phyloP scores from a whole-genome alignment of 2,113 vertebrate genomes.

The Microtus pennsylvanicus region DNA sequence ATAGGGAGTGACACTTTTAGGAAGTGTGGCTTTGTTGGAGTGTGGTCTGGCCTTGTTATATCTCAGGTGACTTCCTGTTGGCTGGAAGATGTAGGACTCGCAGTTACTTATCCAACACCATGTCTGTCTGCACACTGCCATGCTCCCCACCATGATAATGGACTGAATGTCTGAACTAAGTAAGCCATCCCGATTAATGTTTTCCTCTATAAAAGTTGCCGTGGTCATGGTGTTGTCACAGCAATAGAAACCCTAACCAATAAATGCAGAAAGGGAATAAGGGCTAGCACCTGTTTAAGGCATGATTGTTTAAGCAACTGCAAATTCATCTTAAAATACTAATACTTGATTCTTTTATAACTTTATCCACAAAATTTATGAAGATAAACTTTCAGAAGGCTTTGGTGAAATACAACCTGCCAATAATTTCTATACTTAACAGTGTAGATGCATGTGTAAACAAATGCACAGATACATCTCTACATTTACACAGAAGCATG shows the following conservation, averaged over 20 bases:
- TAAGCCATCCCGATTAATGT: not conserved
- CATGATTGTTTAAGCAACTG: not conserved
- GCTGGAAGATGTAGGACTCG: not conserved
- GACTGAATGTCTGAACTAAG: not conserved
- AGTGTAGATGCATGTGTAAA: not conserved
- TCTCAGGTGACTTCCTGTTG: not conserved
- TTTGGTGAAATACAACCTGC: constrained; percentile 26
- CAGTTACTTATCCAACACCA: not conserved
- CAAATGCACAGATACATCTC: not conserved
- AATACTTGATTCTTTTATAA: not conserved
- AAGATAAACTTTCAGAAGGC: constrained; percentile 44
- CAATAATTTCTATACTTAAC: not conserved
- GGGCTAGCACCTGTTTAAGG: not conserved
- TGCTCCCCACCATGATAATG: not conserved
- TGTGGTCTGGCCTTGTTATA: no score
- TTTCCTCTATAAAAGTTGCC: not conserved
- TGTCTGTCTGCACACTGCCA: not conserved
- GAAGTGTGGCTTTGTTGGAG: no score
- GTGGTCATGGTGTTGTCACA: not conserved
- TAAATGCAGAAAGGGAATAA: not conserved
- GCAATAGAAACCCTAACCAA: not conserved
- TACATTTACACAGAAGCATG: not conserved
- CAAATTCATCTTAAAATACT: not conserved
- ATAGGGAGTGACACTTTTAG: no score
- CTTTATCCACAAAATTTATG: not conserved